Percentiles rank a stretch among this genome's conserved stretches.
phyloP scores from a whole-genome alignment of 2,797 vertebrate genomes.

The Chaetodon trifasciatus region DNA sequence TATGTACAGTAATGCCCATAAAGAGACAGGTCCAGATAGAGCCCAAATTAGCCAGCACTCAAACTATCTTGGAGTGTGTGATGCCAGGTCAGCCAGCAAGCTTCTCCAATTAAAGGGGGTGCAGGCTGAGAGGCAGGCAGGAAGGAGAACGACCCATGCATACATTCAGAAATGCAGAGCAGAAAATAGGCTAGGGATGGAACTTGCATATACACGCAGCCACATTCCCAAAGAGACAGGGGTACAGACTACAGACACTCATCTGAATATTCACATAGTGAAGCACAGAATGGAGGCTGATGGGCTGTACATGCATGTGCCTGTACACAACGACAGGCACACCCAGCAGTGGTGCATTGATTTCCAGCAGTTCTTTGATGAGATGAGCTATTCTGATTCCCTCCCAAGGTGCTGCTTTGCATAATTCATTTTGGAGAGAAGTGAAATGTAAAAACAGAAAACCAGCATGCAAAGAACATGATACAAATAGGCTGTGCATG shows the following conservation, averaged over 20 bases:
- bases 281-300: conserved; percentile 47
- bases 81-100: conserved; percentile 73
- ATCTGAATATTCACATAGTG: conserved; percentile 71
- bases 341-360: conserved; percentile 81
- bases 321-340: conserved; percentile 66
- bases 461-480: conserved; percentile 72
- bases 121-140: conserved; percentile 68
- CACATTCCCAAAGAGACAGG: conserved; percentile 63
- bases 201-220: conserved; percentile 49
- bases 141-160: conserved; percentile 65
- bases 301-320: conserved; percentile 57
- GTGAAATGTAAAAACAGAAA: conserved; percentile 80
- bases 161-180: conserved; percentile 46
- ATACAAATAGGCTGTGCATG: conserved; percentile 73
- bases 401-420: conserved; percentile 85
- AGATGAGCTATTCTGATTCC: conserved; percentile 84
- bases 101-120: conserved; percentile 73
- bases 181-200: conserved; percentile 70
- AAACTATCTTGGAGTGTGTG: conserved; percentile 68
- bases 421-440: conserved; percentile 84
- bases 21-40: conserved; percentile 74
- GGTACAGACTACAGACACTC: conserved; percentile 44
- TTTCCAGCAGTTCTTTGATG: conserved; percentile 85
- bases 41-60: conserved; percentile 76
- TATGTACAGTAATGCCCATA: conserved; percentile 81